Percentiles rank a stretch among this genome's conserved stretches.
These are phyloP conservation scores for Lytechinus pictus DNA, from an alignment of 35 echinoderm and acorn worm species.

Conservation along the genomic window DNA sequence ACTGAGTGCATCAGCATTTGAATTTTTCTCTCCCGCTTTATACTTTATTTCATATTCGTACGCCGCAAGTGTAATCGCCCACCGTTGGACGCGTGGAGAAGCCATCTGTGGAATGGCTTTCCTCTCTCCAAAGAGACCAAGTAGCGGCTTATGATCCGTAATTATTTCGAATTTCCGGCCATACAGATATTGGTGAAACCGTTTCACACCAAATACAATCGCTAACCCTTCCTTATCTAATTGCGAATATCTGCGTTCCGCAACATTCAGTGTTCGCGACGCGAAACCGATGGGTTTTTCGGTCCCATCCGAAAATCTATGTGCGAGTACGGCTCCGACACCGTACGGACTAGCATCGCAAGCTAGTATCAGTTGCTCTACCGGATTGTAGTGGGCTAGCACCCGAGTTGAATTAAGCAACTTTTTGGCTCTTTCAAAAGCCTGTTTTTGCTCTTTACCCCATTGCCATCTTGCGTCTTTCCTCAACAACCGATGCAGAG, in stretches of 20 bases:
- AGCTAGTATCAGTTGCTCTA: slow-evolving; percentile 41
- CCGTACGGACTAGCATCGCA: slow-evolving; percentile 74
- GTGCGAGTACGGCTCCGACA: slow-evolving; percentile 63
- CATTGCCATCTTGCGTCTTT: slow-evolving; percentile 42
- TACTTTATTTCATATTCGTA: slow-evolving; percentile 45
- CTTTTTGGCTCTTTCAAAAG: slow-evolving; percentile 40
- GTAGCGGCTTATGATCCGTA: slow-evolving; percentile 75
- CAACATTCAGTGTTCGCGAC: slow-evolving; percentile 47
- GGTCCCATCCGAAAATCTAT: slow-evolving; percentile 29
- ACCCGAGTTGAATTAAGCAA: slow-evolving; percentile 41
- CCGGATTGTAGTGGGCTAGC: slow-evolving; percentile 33
- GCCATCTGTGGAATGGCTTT: slow-evolving; percentile 55
- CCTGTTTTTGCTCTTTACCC: background rate
- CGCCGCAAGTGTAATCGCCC: slow-evolving; percentile 68
- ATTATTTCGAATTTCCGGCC: slow-evolving; percentile 60
- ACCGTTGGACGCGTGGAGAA: slow-evolving; percentile 40
- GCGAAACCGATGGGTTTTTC: slow-evolving; percentile 63
- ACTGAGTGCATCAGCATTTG: slow-evolving; percentile 65
- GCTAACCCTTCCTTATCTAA: slow-evolving; percentile 74
- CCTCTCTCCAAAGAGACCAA: slow-evolving; percentile 56
- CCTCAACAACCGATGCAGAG: slow-evolving; percentile 38
- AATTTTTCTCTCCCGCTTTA: slow-evolving; percentile 40
- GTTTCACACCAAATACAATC: slow-evolving; percentile 61
- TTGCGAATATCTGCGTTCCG: slow-evolving; percentile 66
- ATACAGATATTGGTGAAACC: slow-evolving; percentile 75